Evolutionary conservation across 2,113 vertebrate species (phyloP), one percentile per base, ranked within the genome.

Genomic region (Xyrauchen texanus): DNA sequence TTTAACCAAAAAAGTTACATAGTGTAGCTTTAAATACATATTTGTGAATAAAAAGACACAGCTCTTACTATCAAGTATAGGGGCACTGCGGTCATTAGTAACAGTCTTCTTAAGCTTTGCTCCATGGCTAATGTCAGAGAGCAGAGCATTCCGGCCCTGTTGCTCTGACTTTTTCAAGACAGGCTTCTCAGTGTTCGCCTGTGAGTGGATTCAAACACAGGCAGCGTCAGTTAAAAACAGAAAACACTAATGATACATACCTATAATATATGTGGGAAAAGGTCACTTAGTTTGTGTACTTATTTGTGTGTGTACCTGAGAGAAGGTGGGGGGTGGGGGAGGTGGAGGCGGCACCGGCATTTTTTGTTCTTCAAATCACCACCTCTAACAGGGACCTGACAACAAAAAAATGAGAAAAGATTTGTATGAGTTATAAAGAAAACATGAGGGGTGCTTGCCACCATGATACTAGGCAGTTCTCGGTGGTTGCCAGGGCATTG

Each of bases 141-240:
- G 81, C 4, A 99, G 91, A 72, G 97, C 97, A 63, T 88, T 94
- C 86, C 98, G 90, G 42, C 95, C 95, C 5, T 93, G 91, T 85
- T 95, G 94, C 82, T 96, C 93, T 0, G 90, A 80, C 66, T 86
- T 94, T 81, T 85, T 97, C 62, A 97, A 89, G 44, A 3, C 0
- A 8, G 97, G 96, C 84, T 97, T 98, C 71, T 96, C 94, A 76
- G 90, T 95, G 89, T 97, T 98, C 65, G 96, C 96, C 98, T 99
- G 84, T n/a, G 34, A 10, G 42, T 49, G 63, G n/a, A 72, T 4
- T 76, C 55, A 78, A 7, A 71, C 8, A 73, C 9, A 85, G 6
- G 67, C 16, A 82, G 15, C 12, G 6, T 34, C 21, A 34, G 21
- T 34, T 34, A 34, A 60, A 58, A n/a, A 21, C 11, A 6, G 7